These are phyloP conservation scores for Oriolus oriolus DNA, from an alignment of 2,113 vertebrate species.

Conservation along the genomic window DNA sequence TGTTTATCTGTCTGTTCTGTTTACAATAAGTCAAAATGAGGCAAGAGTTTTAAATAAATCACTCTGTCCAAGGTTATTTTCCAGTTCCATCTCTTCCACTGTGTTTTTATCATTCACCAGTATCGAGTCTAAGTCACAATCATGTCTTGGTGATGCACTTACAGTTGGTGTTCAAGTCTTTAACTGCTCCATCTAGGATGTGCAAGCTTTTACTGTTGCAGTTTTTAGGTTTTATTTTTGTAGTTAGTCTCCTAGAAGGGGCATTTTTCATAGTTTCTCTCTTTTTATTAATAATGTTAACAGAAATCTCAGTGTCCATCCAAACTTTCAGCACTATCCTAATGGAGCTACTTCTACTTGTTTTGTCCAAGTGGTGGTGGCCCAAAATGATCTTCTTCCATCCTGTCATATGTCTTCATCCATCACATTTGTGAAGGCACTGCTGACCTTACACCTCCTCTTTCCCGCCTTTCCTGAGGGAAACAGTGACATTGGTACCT, in stretches of 20 bases:
- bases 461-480: not conserved
- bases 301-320: not conserved
- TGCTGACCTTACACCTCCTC: not conserved
- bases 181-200: not conserved
- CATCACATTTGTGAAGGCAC: accelerated
- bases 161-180: not conserved
- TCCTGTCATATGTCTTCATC: not conserved
- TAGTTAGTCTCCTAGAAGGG: not conserved
- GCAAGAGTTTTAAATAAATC: not conserved
- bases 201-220: not conserved
- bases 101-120: not conserved
- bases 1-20: not conserved
- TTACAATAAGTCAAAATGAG: not conserved
- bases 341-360: not conserved
- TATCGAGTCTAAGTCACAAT: not conserved
- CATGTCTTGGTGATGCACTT: not conserved
- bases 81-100: not conserved
- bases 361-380: not conserved
- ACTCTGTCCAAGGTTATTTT: not conserved
- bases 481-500: not conserved
- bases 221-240: not conserved
- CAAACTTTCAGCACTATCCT: not conserved
- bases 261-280: not conserved
- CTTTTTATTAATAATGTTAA: not conserved
- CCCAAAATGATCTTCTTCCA: not conserved